phyloP scores from a whole-genome alignment of 92 coral and sea anemone species.

The Zoanthus sociatus region DNA sequence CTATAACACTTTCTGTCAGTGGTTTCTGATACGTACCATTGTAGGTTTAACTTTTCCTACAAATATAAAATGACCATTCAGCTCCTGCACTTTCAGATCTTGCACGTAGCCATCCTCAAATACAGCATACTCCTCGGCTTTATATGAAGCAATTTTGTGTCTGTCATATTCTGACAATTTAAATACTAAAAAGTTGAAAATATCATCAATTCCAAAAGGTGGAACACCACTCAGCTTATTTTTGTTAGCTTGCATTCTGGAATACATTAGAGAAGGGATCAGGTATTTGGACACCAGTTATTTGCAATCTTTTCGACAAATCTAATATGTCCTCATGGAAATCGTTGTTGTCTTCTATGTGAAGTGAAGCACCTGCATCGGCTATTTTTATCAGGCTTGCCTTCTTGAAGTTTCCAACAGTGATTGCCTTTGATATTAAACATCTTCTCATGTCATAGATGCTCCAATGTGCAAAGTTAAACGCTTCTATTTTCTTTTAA shows the following conservation, averaged over 20 bases:
- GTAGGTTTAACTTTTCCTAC: conserved; percentile 15
- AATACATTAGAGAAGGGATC: conserved; percentile 37
- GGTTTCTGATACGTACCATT: conserved; percentile 45
- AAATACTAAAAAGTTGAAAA: conserved; percentile 32
- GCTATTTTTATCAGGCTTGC: not conserved
- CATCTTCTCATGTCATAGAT: no score
- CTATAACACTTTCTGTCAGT: conserved; percentile 38
- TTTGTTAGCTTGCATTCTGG: conserved; percentile 25
- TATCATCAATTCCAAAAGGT: conserved; percentile 23
- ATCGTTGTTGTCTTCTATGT: conserved; percentile 6
- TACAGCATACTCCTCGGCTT: conserved; percentile 16
- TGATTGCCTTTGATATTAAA: no score
- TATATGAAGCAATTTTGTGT: conserved; percentile 35
- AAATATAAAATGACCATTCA: conserved; percentile 42
- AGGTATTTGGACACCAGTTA: conserved; percentile 11
- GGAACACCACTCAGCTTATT: conserved; percentile 16
- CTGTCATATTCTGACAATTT: conserved; percentile 28
- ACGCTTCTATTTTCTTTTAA: no score
- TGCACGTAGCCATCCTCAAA: conserved; percentile 1
- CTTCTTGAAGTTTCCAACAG: no score
- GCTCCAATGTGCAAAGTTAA: no score
- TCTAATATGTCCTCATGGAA: not conserved
- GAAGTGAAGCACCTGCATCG: not conserved
- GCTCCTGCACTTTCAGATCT: conserved; percentile 43
- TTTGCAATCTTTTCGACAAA: conserved; percentile 7